Percentiles rank a stretch among this genome's conserved stretches.
phyloP scores from a whole-genome alignment of 1,140 invertebrate genomes.

The Heliconius himera region DNA sequence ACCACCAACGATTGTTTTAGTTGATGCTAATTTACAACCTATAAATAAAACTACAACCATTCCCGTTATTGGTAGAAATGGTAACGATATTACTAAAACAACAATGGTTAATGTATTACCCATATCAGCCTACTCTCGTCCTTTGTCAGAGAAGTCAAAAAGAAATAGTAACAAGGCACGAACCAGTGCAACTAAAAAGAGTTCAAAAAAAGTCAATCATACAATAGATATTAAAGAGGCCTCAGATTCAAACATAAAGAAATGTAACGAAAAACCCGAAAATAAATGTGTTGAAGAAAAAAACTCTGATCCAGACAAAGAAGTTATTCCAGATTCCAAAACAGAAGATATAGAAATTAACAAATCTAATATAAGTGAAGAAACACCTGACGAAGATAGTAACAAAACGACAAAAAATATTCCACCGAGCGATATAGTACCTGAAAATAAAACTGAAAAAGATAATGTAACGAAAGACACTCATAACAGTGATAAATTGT shows the following conservation, averaged over 20 bases:
- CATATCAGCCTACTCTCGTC: conserved; percentile 84
- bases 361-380: background rate
- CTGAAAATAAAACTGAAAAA: background rate
- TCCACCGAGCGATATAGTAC: background rate
- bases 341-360: conserved; percentile 9
- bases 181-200: conserved; percentile 40
- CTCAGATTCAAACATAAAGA: background rate
- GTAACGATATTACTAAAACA: conserved; percentile 78
- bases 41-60: conserved; percentile 58
- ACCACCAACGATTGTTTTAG: conserved; percentile 68
- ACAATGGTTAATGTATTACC: conserved; percentile 88
- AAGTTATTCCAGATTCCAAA: background rate
- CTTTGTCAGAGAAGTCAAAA: conserved; percentile 72
- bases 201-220: conserved; percentile 42
- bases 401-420: background rate
- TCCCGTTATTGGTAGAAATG: conserved; percentile 64
- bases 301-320: background rate
- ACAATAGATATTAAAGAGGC: conserved; percentile 12
- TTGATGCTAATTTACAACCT: conserved; percentile 67
- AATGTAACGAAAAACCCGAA: background rate
- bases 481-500: conserved; percentile 15
- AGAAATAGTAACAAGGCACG: conserved; percentile 68
- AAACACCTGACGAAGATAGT: conserved; percentile 9
- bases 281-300: conserved; percentile 8
- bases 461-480: conserved; percentile 17